A percentile compares a stretch with the other conserved stretches of the same genome.
These are phyloP conservation scores for Poeciliopsis infans DNA, from an alignment of 2,797 vertebrate genomes.

Conservation along the genomic window DNA sequence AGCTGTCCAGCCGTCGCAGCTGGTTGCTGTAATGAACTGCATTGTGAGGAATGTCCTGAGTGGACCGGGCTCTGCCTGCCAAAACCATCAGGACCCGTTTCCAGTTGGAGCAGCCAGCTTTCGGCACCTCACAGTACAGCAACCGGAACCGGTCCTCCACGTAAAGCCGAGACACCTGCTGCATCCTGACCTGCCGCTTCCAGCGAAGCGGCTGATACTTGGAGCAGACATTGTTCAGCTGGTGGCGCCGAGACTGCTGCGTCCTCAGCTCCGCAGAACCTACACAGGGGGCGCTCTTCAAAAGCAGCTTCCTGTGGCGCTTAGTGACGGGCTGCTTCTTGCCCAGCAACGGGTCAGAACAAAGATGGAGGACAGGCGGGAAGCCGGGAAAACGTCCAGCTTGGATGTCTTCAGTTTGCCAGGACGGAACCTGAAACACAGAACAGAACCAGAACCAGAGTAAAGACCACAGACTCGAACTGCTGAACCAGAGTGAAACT, in stretches of 20 bases:
- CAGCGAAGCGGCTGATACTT: conserved; percentile 81
- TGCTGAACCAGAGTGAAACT: background rate
- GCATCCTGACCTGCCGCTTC: conserved; percentile 72
- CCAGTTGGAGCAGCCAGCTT: conserved; percentile 96
- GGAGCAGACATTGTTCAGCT: conserved; percentile 85
- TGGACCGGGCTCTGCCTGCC: conserved; percentile 82
- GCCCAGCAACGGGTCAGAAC: conserved; percentile 25
- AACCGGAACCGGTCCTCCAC: conserved; percentile 90
- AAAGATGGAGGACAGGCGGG: conserved; percentile 8
- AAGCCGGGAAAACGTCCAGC: background rate
- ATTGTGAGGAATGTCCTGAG: conserved; percentile 84
- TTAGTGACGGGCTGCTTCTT: conserved; percentile 76
- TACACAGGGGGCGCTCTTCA: conserved; percentile 75
- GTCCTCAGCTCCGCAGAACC: conserved; percentile 46
- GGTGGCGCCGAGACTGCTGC: conserved; percentile 81
- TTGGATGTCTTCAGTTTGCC: accelerated
- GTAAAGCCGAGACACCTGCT: conserved; percentile 88
- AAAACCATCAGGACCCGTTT: conserved; percentile 95
- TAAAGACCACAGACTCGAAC: background rate
- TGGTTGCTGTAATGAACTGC: conserved; percentile 87
- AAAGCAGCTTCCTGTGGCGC: conserved; percentile 84
- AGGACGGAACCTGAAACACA: conserved; percentile 1
- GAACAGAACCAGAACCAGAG: background rate
- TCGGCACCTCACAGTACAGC: conserved; percentile 94
- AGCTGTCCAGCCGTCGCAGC: conserved; percentile 85